Evolutionary conservation across 2,888 invertebrate species (phyloP), one percentile per base, ranked within the genome.

Genomic region (Meliscaeva auricollis): DNA sequence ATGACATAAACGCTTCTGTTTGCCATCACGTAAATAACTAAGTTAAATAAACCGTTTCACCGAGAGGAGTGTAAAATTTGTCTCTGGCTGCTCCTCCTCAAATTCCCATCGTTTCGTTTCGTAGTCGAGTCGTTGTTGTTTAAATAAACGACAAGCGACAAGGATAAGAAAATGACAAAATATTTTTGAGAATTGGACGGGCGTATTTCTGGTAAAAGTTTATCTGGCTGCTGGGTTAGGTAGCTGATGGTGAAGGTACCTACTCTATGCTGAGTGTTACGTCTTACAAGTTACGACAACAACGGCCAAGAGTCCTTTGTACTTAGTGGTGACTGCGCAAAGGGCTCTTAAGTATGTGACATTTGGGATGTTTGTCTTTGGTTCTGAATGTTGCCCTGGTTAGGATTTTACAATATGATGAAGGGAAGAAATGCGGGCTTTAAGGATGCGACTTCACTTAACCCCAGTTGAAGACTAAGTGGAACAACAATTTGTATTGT

Each of bases 1-100:
- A 84, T 84, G 79, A 84, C 84, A 84, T 84, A 84, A 79, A 72
- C 48, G 84, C 72, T 79, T 84, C 84, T 84, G 84, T 84, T 84
- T 84, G 72, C 66, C 79, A 66, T 76, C 84, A 76, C 84, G 84
- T 68, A 84, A 84, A 84, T 79, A 84, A 84, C 75, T 84, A 60
- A 50, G 75, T 68, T 79, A 84, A 84, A 84, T 79, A 84, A 79
- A 84, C 84, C 79, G 72, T 84, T 84, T 75, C 66, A 79, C 84
- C 76, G 60, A 52, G n/a, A 50, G 52, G 48, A 74, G 73, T 75
- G 74, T 22, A 70, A 75, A 75, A 75, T 69, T 58, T 79, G 70
- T 75, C 66, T 69, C 50, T 56, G n/a, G n/a, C n/a, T n/a, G n/a
- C 4, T 11, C 5, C 15, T 26, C 9, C 26, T 2, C 41, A 11